A percentile compares a stretch with the other conserved stretches of the same genome.
Evolutionary conservation across 2,888 invertebrate species (phyloP).

Genomic region (Neria commutata): DNA sequence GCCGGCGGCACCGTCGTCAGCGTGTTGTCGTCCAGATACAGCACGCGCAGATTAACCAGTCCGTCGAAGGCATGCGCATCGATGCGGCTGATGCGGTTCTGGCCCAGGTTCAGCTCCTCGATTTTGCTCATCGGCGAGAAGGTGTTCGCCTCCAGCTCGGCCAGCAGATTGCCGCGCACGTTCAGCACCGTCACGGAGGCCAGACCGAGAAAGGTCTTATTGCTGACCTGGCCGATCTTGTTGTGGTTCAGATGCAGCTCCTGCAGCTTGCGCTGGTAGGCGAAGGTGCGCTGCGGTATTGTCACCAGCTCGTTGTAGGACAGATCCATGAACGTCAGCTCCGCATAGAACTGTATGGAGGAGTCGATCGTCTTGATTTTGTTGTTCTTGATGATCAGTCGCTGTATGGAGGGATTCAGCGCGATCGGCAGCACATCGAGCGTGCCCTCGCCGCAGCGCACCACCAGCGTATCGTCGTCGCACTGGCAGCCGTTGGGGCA

Average conservation of each 20-base stretch:
- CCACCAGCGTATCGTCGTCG: slow-evolving; percentile 87
- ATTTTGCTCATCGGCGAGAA: slow-evolving; percentile 77
- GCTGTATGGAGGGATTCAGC: slow-evolving; percentile 86
- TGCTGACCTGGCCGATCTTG: slow-evolving; percentile 80
- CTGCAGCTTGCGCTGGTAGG: slow-evolving; percentile 79
- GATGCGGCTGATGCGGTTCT: slow-evolving; percentile 82
- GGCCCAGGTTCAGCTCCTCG: slow-evolving; percentile 84
- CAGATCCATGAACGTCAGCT: slow-evolving; percentile 82
- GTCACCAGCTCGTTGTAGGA: slow-evolving; percentile 84
- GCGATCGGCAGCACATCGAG: slow-evolving; percentile 90
- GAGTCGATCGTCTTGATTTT: slow-evolving; percentile 88
- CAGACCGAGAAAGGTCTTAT: slow-evolving; percentile 80
- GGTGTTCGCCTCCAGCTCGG: slow-evolving; percentile 75
- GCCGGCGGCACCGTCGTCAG: slow-evolving; percentile 77
- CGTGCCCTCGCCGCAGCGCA: slow-evolving; percentile 83
- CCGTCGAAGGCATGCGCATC: slow-evolving; percentile 80
- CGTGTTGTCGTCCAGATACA: slow-evolving; percentile 85
- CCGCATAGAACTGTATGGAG: slow-evolving; percentile 86
- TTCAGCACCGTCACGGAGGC: slow-evolving; percentile 80
- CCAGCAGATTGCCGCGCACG: slow-evolving; percentile 80
- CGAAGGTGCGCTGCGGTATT: slow-evolving; percentile 79
- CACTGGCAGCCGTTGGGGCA: slow-evolving; percentile 89
- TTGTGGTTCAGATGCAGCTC: slow-evolving; percentile 85
- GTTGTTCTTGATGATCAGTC: slow-evolving; percentile 83
- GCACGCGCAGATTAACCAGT: slow-evolving; percentile 74